These are phyloP conservation scores for Chloroceryle aenea DNA, from an alignment of 2,113 vertebrate genomes.

Conservation along the genomic window DNA sequence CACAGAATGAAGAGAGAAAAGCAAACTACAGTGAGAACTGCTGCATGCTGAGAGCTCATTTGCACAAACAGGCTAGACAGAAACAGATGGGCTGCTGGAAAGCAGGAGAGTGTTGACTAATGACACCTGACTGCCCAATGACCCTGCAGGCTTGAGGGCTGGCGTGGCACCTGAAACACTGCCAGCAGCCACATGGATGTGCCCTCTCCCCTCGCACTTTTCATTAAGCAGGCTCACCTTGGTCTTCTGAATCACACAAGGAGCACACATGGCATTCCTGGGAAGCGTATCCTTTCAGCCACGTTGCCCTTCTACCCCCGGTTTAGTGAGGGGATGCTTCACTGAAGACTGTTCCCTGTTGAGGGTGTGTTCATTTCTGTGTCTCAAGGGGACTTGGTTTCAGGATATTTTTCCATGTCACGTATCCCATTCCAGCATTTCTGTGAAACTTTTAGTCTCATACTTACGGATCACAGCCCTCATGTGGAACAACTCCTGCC, in stretches of 20 bases:
- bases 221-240: conserved; percentile 56
- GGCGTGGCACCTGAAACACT: conserved; percentile 20
- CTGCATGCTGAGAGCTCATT: conserved; percentile 68
- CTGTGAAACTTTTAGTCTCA: background rate
- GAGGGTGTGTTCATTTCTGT: accelerated
- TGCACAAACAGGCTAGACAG: conserved; percentile 64
- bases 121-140: conserved; percentile 74
- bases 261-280: background rate
- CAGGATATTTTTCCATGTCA: background rate
- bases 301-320: background rate
- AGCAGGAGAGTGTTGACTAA: conserved; percentile 57
- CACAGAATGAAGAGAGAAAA: conserved; percentile 53
- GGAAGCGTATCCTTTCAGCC: background rate
- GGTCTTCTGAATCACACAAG: background rate
- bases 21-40: background rate
- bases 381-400: too few species aligned
- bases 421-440: accelerated
- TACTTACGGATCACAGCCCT: background rate
- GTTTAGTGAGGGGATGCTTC: accelerated
- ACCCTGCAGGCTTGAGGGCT: conserved; percentile 58
- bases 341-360: too few species aligned
- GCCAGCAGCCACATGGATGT: conserved; percentile 61
- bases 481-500: background rate
- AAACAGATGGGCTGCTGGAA: conserved; percentile 74
- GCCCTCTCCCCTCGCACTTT: conserved; percentile 27